phyloP scores from a whole-genome alignment of 2,888 invertebrate genomes.

The Omphaloscelis lunosa region DNA sequence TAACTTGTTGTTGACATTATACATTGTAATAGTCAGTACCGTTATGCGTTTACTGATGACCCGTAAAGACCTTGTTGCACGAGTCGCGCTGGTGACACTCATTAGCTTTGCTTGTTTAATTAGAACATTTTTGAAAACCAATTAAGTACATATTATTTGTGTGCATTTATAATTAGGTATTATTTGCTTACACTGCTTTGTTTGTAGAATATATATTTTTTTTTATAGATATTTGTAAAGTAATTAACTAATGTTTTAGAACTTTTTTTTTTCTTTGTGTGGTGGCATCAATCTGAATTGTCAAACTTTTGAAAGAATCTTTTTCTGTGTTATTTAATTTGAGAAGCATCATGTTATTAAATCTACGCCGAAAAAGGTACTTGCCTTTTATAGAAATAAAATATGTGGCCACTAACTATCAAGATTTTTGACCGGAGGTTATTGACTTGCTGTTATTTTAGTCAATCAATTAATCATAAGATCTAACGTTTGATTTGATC shows the following conservation, averaged over 20 bases:
- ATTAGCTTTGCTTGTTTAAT: conserved; percentile 34
- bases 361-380: background rate
- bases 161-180: conserved; percentile 8
- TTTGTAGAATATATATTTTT: background rate
- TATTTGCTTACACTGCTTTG: conserved; percentile 25
- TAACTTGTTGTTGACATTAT: conserved; percentile 23
- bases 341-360: background rate
- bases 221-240: background rate
- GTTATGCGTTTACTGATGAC: conserved; percentile 42
- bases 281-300: background rate
- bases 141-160: conserved; percentile 42
- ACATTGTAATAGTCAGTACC: conserved; percentile 30
- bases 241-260: conserved; percentile 19
- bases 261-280: background rate
- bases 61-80: conserved; percentile 48
- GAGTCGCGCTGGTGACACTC: conserved; percentile 31
- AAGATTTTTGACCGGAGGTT: background rate
- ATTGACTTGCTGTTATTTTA: background rate
- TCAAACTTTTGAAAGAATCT: background rate
- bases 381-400: background rate
- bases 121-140: conserved; percentile 29
- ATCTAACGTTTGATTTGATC: background rate
- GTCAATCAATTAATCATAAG: conserved; percentile 6
- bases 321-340: background rate
- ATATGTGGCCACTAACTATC: background rate